phyloP scores from a whole-genome alignment of 2,888 invertebrate genomes.

The Ennomos fuscantarius region DNA sequence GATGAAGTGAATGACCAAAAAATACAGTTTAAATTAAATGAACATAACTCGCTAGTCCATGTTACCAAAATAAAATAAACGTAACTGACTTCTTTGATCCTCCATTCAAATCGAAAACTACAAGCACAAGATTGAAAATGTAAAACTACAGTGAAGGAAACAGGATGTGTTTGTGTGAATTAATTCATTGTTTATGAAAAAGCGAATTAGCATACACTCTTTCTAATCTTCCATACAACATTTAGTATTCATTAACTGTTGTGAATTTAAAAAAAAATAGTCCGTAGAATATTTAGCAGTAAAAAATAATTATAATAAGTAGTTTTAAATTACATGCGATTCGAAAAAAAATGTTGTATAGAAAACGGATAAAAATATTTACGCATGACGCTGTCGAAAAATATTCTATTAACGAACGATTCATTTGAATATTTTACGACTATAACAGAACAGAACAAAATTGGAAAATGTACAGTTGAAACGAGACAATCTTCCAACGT shows the following conservation, averaged over 20 bases:
- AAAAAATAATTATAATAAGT: conserved; percentile 4
- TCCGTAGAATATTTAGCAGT: conserved; percentile 3
- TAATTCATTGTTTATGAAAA: conserved; percentile 40
- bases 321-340: conserved; percentile 10
- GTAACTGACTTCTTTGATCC: conserved; percentile 73
- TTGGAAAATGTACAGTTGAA: conserved; percentile 47
- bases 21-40: conserved; percentile 53
- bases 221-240: conserved; percentile 68
- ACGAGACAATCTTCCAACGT: conserved; percentile 50
- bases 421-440: conserved; percentile 62
- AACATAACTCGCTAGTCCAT: conserved; percentile 70
- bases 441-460: conserved; percentile 50
- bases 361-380: conserved; percentile 56
- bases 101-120: conserved; percentile 70
- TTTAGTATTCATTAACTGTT: conserved; percentile 29
- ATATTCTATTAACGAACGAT: conserved; percentile 50
- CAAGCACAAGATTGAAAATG: conserved; percentile 67
- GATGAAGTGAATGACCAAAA: conserved; percentile 69
- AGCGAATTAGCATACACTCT: conserved; percentile 72
- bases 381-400: conserved; percentile 70
- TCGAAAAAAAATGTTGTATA: conserved; percentile 54
- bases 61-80: conserved; percentile 65
- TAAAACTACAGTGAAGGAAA: conserved; percentile 66
- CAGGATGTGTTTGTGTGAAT: conserved; percentile 60
- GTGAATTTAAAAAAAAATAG: not conserved